Evolutionary conservation across 2,888 invertebrate species (phyloP).

Genomic region (Zygothrica quintamaculata): DNA sequence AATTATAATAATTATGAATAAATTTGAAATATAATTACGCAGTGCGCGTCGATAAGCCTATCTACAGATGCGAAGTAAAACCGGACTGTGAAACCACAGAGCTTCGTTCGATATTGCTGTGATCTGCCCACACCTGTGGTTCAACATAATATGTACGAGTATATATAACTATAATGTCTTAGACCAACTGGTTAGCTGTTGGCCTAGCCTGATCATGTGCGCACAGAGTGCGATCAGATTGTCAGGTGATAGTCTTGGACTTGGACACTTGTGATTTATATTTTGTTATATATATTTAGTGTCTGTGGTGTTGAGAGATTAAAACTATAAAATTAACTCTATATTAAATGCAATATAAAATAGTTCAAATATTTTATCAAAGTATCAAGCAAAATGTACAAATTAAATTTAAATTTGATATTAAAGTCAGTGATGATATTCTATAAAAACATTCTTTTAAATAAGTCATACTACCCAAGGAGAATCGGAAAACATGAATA

Average conservation of each 20-base stretch:
- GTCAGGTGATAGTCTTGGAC: conserved; percentile 39
- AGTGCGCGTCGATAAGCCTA: conserved; percentile 19
- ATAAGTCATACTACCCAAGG: background rate
- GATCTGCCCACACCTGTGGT: conserved; percentile 25
- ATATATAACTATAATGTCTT: conserved; percentile 19
- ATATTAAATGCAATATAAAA: too few species aligned
- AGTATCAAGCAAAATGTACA: too few species aligned
- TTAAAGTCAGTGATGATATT: too few species aligned
- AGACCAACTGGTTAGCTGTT: conserved; percentile 29
- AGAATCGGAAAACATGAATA: too few species aligned
- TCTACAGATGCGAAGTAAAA: conserved; percentile 27
- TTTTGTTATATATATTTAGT: too few species aligned
- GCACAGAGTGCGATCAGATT: conserved; percentile 32
- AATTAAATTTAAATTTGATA: background rate
- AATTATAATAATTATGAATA: conserved; percentile 5
- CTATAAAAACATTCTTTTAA: too few species aligned
- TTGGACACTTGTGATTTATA: conserved; percentile 4
- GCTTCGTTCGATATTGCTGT: conserved; percentile 5
- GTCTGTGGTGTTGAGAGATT: too few species aligned
- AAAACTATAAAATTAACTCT: too few species aligned
- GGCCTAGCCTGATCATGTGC: conserved; percentile 43
- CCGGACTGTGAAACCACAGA: conserved; percentile 36
- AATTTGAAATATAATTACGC: conserved; percentile 18
- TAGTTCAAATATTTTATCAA: too few species aligned
- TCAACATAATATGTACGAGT: conserved; percentile 1